Evolutionary conservation across 2,888 invertebrate genomes (phyloP), one percentile per base, ranked within the genome.

Genomic region (Epistrophe eligans): DNA sequence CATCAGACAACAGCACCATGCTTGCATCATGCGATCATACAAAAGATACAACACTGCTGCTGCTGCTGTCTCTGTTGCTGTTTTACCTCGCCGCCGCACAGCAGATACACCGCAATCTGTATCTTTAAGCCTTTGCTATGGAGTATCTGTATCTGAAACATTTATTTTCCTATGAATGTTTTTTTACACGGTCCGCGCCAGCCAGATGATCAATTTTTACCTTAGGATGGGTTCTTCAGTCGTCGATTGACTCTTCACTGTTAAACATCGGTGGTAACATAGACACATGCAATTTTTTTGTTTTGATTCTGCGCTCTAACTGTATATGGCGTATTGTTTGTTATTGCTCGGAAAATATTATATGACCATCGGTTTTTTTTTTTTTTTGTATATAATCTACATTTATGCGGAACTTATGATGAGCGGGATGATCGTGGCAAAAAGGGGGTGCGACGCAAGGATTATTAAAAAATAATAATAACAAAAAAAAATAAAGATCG

Each of bases 191-290:
- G 70, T 66, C 32, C 24, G 83, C 76, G 40, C 40, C 72, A 72
- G 79, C 74, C 64, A 87, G 87, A 87, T 87, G 87, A 87, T 87
- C 87, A 87, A 87, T 87, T 87, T 83, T 87, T 83, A 79, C 87
- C 76, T 83, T 76, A 58, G 64, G 79, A 83, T 83, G 79, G 76
- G 87, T 87, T 87, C 87, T 87, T 87, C 87, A 87, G 87, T 87
- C 83, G 87, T 83, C 83, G 87, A 87, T 79, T 79, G 87, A 79
- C 87, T 87, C 87, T 87, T 83, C 82, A 79, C 79, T 87, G 87
- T 76, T 70, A 83, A 87, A 87, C 87, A 87, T 87, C 87, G 83
- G 57, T 87, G 82, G 71, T 40, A 74, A 83, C 55, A 83, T 79
- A 82, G 43, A 83, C 72, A 72, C 50, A 79, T 77, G 82, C 76